phyloP scores from a whole-genome alignment of 2,797 vertebrate genomes.

The Manis pentadactyla region DNA sequence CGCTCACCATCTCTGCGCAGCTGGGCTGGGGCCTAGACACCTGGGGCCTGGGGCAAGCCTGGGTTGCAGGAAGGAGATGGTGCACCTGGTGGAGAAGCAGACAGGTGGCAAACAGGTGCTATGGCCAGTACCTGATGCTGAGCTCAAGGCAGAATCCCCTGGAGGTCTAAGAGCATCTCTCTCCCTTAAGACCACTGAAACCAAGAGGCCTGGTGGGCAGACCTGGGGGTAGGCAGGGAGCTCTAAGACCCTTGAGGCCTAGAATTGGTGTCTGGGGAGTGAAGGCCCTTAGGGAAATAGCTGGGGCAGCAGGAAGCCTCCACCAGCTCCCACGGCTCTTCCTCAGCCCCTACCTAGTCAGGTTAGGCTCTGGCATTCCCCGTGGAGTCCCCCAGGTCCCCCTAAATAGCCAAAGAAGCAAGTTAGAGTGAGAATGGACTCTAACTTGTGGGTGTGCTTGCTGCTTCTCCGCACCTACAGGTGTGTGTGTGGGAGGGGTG shows the following conservation, averaged over 20 bases:
- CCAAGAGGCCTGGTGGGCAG: not conserved
- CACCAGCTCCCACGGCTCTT: not conserved
- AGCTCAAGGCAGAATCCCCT: not conserved
- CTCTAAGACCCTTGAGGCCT: not conserved
- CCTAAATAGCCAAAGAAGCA: not conserved
- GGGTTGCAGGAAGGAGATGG: not conserved
- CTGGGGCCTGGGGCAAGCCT: not conserved
- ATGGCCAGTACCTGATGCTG: not conserved
- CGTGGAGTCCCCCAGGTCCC: slow-evolving; percentile 27
- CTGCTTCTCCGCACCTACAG: not conserved
- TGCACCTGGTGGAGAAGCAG: slow-evolving; percentile 51
- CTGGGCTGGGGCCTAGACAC: not conserved
- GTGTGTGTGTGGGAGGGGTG: not conserved
- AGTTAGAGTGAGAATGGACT: slow-evolving; percentile 3
- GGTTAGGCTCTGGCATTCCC: slow-evolving; percentile 57
- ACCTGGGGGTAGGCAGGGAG: not conserved
- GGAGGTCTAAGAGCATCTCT: not conserved
- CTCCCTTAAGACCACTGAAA: not conserved
- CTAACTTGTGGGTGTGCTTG: slow-evolving; percentile 30
- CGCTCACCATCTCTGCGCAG: not conserved
- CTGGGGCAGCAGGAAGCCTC: not conserved
- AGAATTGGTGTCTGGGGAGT: not conserved
- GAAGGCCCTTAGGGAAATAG: not conserved
- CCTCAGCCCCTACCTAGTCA: not conserved
- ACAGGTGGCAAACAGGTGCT: slow-evolving; percentile 76